phyloP scores from a whole-genome alignment of 1,140 invertebrate genomes.

The Drosophila prosaltans region DNA sequence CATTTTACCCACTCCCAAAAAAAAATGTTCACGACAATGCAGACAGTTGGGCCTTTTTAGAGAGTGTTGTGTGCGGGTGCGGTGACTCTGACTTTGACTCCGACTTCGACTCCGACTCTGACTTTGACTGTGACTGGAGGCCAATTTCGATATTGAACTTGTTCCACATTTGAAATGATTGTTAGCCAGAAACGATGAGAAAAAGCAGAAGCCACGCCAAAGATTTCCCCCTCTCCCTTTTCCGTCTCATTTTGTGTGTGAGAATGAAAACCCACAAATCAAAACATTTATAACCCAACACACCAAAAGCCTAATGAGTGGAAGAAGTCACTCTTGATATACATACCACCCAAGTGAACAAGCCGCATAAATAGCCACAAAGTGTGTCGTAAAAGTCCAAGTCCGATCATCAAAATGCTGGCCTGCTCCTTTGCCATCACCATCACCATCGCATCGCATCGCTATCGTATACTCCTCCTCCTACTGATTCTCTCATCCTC shows the following conservation, averaged over 20 bases:
- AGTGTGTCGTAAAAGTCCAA: slow-evolving; percentile 77
- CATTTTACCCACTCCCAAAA: slow-evolving; percentile 49
- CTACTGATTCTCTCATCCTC: background rate
- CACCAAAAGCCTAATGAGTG: slow-evolving; percentile 59
- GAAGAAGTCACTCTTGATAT: slow-evolving; percentile 25
- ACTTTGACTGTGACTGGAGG: slow-evolving; percentile 33
- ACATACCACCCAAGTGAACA: slow-evolving; percentile 75
- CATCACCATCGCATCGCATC: too few species aligned
- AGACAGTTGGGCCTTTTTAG: slow-evolving; percentile 37
- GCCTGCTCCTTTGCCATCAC: background rate
- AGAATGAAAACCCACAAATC: slow-evolving; percentile 61
- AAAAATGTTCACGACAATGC: slow-evolving; percentile 55
- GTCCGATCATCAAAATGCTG: slow-evolving; percentile 60
- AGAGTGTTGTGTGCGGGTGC: slow-evolving; percentile 43
- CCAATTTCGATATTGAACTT: slow-evolving; percentile 74
- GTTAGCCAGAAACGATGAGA: slow-evolving; percentile 49
- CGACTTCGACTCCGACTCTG: background rate
- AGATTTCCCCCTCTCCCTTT: too few species aligned
- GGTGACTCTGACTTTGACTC: slow-evolving; percentile 33
- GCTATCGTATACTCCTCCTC: background rate
- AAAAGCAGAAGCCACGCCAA: slow-evolving; percentile 29
- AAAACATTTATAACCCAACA: slow-evolving; percentile 67
- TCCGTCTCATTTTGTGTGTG: background rate
- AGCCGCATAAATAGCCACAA: slow-evolving; percentile 77
- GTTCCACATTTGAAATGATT: slow-evolving; percentile 79